Percentiles rank a stretch among this genome's conserved stretches.
These are phyloP conservation scores for Cynoglossus semilaevis DNA, from an alignment of 2,113 vertebrate genomes.

Conservation along the genomic window DNA sequence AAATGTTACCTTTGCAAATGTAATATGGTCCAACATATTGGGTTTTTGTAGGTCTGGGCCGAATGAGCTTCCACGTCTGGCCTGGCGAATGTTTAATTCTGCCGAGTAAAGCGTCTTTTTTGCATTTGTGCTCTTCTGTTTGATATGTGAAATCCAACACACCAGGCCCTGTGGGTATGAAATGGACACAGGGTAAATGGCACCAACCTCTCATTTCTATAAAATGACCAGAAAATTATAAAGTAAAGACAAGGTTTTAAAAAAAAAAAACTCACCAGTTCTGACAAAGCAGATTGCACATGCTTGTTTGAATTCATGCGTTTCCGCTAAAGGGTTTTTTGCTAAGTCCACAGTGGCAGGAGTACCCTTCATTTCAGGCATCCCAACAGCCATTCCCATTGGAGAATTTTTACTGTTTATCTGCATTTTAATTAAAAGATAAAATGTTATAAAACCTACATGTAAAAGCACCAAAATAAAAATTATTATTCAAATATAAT, in stretches of 20 bases:
- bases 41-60: slow-evolving; percentile 92
- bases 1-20: slow-evolving; percentile 92
- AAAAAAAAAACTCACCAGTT: slow-evolving; percentile 79
- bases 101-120: slow-evolving; percentile 93
- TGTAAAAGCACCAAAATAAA: neutral
- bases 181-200: neutral
- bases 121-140: slow-evolving; percentile 91
- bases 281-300: slow-evolving; percentile 88
- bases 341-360: slow-evolving; percentile 60
- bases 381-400: slow-evolving; percentile 78
- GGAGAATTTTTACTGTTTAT: slow-evolving; percentile 78
- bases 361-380: slow-evolving; percentile 64
- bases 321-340: slow-evolving; percentile 89
- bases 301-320: slow-evolving; percentile 92
- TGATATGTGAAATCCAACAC: slow-evolving; percentile 85
- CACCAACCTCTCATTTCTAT: neutral
- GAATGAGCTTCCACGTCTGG: slow-evolving; percentile 91
- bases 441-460: neutral
- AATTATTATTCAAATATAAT: no score
- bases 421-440: slow-evolving; percentile 65
- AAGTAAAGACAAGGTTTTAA: neutral
- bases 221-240: no score
- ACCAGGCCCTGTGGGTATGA: slow-evolving; percentile 78
- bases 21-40: slow-evolving; percentile 97
- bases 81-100: slow-evolving; percentile 84